Base-by-base conservation (phyloP, 2,888 invertebrate genomes). In the Tiphia femorata region DNA sequence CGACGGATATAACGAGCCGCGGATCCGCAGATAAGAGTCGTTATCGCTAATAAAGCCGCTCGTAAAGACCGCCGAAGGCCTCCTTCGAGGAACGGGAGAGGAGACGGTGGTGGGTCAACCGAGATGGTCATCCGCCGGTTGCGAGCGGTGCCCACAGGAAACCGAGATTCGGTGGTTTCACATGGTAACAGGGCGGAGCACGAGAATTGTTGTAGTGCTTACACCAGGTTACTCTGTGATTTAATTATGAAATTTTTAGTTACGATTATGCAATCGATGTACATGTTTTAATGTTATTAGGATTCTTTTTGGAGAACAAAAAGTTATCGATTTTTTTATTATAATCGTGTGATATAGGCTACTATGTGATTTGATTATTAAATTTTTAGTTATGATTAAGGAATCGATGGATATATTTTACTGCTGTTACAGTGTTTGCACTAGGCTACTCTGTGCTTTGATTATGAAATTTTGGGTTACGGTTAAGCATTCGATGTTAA, bases 31-130 rank as follows among this genome's bases (percentile, higher is more conserved):
- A 75, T 71, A 75, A 75, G 73, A 67, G 69, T 72, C 67, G 72
- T 73, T 73, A 76, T 75, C 70, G 64, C 65, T 72, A 75, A 73
- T 76, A 76, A 76, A 76, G 70, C 49, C 67, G 70, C 62, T 69
- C 75, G 70, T 76, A 74, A 77, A 76, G 58, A 60, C 62, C 19
- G 54, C 51, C 56, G 62, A 65, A 64, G 62, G 47, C 47, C 44
- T 38, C 49, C 46, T 64, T 64, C 55, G 57, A 33, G 53, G 62
- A 64, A 66, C 50, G 29, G 38, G 30, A 16, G 12, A 47, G 25
- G 49, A n/a, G 19, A 16, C 25, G 23, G 53, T 23, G 23, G 16
- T 38, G 38, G 37, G 48, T 48, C 25, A 35, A 48, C 23, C 19
- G 17, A 29, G 42, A 33, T 20, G 35, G 35, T 20, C 35, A 50